phyloP scores from a whole-genome alignment of 2,888 invertebrate species.

The Aspidiotus rigidus region DNA sequence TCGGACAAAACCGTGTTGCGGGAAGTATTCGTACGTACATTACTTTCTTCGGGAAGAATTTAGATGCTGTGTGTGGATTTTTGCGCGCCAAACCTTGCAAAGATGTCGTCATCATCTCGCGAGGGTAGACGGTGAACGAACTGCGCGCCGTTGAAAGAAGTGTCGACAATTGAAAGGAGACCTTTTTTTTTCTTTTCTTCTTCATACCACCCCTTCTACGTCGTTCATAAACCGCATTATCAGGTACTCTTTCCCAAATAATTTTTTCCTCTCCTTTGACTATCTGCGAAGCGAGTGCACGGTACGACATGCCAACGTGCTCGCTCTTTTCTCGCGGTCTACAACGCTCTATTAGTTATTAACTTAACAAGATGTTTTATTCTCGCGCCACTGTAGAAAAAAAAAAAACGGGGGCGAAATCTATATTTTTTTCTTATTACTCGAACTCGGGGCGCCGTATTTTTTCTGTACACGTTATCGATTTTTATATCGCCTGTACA shows the following conservation, averaged over 20 bases:
- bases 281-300: background rate
- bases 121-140: background rate
- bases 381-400: background rate
- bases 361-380: constrained; percentile 1
- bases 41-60: too few relatives aligned
- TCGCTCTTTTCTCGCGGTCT: too few relatives aligned
- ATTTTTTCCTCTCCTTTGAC: constrained; percentile 1
- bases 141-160: background rate
- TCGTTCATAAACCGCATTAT: constrained; percentile 1
- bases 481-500: background rate
- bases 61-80: too few relatives aligned
- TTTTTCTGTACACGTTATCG: background rate
- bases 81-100: too few relatives aligned
- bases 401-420: background rate
- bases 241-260: background rate
- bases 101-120: background rate
- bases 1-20: too few relatives aligned
- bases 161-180: constrained; percentile 4
- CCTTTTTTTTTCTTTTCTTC: background rate
- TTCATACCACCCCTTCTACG: too few relatives aligned
- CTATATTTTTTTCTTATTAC: background rate
- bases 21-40: too few relatives aligned
- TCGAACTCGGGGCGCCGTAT: background rate
- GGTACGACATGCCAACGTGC: background rate
- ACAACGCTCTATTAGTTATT: constrained; percentile 1